Percentiles rank a stretch among this genome's conserved stretches.
These are phyloP conservation scores for Gasteruption jaculator DNA, from an alignment of 2,888 invertebrate species.

Conservation along the genomic window DNA sequence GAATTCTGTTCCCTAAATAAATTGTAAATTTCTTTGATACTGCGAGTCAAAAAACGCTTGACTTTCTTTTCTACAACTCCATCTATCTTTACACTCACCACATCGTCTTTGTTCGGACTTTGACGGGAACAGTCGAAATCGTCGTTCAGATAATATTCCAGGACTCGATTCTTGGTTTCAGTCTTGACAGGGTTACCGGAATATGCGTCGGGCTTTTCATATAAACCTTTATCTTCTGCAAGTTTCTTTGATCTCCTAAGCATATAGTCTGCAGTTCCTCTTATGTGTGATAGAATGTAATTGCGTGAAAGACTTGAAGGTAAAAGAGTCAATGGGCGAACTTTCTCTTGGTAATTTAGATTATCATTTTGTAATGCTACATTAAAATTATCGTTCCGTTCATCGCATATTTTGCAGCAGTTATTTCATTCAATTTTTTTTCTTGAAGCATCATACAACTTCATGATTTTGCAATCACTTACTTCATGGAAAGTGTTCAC, in stretches of 20 bases:
- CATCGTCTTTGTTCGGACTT: conserved; percentile 17
- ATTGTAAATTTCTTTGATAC: conserved; percentile 11
- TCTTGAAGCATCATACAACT: too few species aligned
- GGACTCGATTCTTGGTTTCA: neutral
- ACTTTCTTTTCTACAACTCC: conserved; percentile 13
- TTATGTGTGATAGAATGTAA: conserved; percentile 1
- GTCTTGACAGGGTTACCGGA: neutral
- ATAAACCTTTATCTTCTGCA: conserved; percentile 1
- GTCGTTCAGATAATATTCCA: conserved; percentile 18
- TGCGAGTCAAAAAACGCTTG: conserved; percentile 16
- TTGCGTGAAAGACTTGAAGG: neutral
- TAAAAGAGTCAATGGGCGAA: neutral
- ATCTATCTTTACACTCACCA: conserved; percentile 12
- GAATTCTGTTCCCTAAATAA: conserved; percentile 12
- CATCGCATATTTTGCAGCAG: too few species aligned
- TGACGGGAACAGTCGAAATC: conserved; percentile 27
- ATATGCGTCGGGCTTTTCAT: conserved; percentile 5
- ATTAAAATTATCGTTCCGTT: neutral
- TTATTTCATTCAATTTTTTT: too few species aligned
- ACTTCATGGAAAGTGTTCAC: conserved; percentile 1
- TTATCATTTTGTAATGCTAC: conserved; percentile 1
- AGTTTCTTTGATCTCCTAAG: too few species aligned
- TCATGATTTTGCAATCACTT: too few species aligned
- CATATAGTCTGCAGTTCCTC: conserved; percentile 3
- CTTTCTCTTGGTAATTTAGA: conserved; percentile 1